Evolutionary conservation across 2,888 invertebrate genomes (phyloP).

Genomic region (Hirtodrosophila alboralis): DNA sequence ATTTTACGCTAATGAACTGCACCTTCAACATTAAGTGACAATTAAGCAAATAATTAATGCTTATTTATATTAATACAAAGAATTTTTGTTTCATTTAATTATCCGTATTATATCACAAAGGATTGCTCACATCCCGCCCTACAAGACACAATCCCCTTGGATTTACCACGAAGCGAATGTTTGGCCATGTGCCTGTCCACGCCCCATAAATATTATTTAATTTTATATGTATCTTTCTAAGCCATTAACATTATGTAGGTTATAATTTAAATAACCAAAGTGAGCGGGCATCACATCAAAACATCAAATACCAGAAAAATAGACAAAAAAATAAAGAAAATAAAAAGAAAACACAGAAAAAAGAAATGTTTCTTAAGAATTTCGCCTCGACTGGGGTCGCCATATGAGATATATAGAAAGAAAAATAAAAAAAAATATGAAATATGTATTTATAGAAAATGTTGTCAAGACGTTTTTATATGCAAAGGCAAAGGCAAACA

Average conservation of each 20-base stretch:
- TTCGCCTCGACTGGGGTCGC: constrained; percentile 78
- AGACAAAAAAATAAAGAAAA: constrained; percentile 19
- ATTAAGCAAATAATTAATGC: constrained; percentile 34
- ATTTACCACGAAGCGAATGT: constrained; percentile 24
- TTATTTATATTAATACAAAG: constrained; percentile 22
- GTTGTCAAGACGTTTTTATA: constrained; percentile 60
- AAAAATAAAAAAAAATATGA: constrained; percentile 41
- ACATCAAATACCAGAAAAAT: constrained; percentile 51
- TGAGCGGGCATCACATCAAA: constrained; percentile 53
- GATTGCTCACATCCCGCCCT: constrained; percentile 17
- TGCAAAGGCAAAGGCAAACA: constrained; percentile 34
- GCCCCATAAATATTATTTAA: constrained; percentile 76
- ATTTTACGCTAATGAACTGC: constrained; percentile 4
- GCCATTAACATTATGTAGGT: constrained; percentile 77
- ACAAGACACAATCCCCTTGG: constrained; percentile 1
- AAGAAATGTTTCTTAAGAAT: constrained; percentile 69
- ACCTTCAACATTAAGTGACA: constrained; percentile 11
- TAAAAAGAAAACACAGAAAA: constrained; percentile 16
- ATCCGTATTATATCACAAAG: constrained; percentile 23
- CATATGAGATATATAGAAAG: constrained; percentile 33
- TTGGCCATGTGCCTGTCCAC: constrained; percentile 77
- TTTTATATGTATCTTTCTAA: constrained; percentile 62
- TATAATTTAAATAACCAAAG: constrained; percentile 70
- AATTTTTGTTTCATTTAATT: constrained; percentile 10
- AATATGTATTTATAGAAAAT: constrained; percentile 70